A percentile compares a stretch with the other conserved stretches of the same genome.
Evolutionary conservation across 1,140 invertebrate species (phyloP).

Genomic region (Lerema accius): DNA sequence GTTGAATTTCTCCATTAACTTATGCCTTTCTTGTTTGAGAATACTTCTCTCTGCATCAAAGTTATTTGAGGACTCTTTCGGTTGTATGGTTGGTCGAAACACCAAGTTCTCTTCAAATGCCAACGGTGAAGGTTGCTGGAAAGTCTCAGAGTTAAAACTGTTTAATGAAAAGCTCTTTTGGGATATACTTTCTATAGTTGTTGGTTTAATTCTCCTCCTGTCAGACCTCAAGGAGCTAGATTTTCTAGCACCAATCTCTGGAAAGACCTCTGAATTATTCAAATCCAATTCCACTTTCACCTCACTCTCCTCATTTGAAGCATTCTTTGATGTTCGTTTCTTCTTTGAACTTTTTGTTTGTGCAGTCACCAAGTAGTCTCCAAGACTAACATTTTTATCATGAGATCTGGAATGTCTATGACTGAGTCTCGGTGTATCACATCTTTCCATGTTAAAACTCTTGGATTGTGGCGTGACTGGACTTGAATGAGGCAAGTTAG

Average conservation of each 20-base stretch:
- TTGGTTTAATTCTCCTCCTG: conserved; percentile 75
- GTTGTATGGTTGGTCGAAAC: conserved; percentile 69
- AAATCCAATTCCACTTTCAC: conserved; percentile 64
- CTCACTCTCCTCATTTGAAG: conserved; percentile 58
- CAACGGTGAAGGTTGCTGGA: conserved; percentile 56
- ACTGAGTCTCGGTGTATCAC: conserved; percentile 64
- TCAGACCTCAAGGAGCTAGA: conserved; percentile 60
- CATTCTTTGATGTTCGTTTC: conserved; percentile 53
- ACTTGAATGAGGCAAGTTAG: conserved; percentile 49
- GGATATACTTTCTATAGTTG: conserved; percentile 60
- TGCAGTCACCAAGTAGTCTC: conserved; percentile 66
- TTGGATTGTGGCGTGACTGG: conserved; percentile 61
- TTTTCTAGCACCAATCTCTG: conserved; percentile 72
- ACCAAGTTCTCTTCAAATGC: conserved; percentile 71
- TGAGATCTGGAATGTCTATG: conserved; percentile 60
- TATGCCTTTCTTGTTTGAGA: conserved; percentile 72
- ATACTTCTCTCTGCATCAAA: conserved; percentile 74
- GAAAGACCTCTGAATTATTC: conserved; percentile 70
- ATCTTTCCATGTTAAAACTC: conserved; percentile 57
- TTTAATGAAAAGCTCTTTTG: conserved; percentile 68
- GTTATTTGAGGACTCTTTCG: conserved; percentile 59
- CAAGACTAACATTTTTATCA: conserved; percentile 68
- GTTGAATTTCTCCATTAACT: conserved; percentile 80
- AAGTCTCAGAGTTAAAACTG: conserved; percentile 59
- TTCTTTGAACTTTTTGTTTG: conserved; percentile 65